Evolutionary conservation across 2,113 vertebrate species (phyloP), one percentile per base, ranked within the genome.

Genomic region (Saimiri boliviensis): DNA sequence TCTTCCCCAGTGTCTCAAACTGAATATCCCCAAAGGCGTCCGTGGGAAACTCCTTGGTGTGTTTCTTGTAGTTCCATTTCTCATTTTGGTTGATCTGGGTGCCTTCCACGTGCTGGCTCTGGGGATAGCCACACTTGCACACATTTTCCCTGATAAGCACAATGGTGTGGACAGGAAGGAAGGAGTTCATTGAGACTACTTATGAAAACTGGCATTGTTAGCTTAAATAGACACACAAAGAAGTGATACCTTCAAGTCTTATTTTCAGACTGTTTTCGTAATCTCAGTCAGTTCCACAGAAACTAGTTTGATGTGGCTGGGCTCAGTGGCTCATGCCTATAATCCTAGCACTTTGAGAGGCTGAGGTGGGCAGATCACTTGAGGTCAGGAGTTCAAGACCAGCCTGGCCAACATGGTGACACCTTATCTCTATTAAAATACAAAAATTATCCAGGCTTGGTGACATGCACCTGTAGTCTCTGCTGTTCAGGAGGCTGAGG

Each of bases 21-120:
- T 99, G 99, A 86, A 99, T 98, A 30, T 99, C 99, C 82, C 99
- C 99, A 1, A 99, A 99, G 56, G 99, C 99, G 9, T 99, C 99
- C 0, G 99, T 99, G 1, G 98, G 99, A 40, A 99, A 86, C 32
- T 99, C 99, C 92, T 98, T 98, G 0, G 99, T 99, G 90, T 99
- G 99, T 30, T 99, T 99, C 98, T 98, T 99, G 92, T 99, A 99
- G 83, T 98, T 99, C 99, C 99, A 99, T 10, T 99, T 99, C 4
- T 99, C 99, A 0, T 6, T 97, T 11, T 97, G 95, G 86, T 98
- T 99, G n/a, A 98, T 42, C 95, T 99, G 98, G 25, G 98, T 98
- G 93, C 98, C 99, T 54, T 99, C 98, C 0, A 98, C 89, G 23
- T 99, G 99, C 35, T 99, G 99, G 79, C 96, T 98, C 98, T 98